Evolutionary conservation across 1,140 invertebrate species (phyloP).

Genomic region (Platyura marginata): DNA sequence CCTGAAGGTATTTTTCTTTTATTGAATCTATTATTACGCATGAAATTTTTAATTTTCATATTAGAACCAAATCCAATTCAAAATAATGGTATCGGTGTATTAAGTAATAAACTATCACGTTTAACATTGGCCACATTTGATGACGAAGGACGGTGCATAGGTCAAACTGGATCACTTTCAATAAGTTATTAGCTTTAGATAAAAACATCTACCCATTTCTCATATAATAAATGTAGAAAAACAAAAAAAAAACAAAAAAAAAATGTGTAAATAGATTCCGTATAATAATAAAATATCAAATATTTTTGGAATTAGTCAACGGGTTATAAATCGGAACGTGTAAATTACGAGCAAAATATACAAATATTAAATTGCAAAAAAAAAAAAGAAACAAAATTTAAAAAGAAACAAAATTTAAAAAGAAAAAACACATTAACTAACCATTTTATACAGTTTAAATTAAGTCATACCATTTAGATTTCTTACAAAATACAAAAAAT

Average conservation of each 20-base stretch:
- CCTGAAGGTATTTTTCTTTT: conserved; percentile 20
- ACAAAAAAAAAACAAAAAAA: background rate
- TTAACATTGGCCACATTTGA: conserved; percentile 77
- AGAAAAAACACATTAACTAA: background rate
- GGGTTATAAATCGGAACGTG: background rate
- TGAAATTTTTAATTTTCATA: conserved; percentile 2
- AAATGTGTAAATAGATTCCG: background rate
- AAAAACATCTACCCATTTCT: background rate
- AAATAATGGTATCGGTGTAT: conserved; percentile 23
- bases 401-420: background rate
- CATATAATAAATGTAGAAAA: background rate
- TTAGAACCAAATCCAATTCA: conserved; percentile 25
- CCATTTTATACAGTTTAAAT: background rate
- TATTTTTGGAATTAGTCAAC: background rate
- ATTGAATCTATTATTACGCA: background rate
- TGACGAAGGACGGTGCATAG: conserved; percentile 58
- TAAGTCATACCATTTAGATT: background rate
- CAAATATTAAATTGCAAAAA: background rate
- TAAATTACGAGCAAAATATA: background rate
- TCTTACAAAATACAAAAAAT: background rate
- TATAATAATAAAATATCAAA: background rate
- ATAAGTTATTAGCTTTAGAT: conserved; percentile 33
- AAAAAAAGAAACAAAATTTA: background rate
- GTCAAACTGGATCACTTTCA: conserved; percentile 55
- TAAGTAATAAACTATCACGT: conserved; percentile 73